A percentile compares a stretch with the other conserved stretches of the same genome.
Conservation (phyloP, 2,113 vertebrate species). For the Ptilorrhoa leucosticta region DNA sequence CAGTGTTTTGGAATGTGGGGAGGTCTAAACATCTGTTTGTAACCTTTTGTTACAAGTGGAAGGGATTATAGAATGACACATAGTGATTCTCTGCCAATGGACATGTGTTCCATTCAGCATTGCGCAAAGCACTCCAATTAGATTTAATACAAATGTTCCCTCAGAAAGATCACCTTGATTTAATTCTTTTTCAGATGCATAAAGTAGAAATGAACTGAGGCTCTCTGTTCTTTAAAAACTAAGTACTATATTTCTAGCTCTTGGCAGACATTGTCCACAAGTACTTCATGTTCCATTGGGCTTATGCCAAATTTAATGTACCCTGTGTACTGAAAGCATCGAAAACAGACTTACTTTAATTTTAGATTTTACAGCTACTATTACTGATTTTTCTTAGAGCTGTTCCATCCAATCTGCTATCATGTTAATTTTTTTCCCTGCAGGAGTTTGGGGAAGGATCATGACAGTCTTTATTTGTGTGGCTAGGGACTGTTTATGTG, state of each 20-base stretch:
- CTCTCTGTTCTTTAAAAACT: constrained; percentile 57
- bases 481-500: not conserved
- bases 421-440: constrained; percentile 20
- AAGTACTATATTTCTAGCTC: constrained; percentile 55
- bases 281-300: constrained; percentile 60
- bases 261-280: constrained; percentile 56
- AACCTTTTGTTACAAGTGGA: constrained; percentile 15
- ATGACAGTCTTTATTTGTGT: not conserved
- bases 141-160: not conserved
- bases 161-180: constrained; percentile 54
- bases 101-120: not conserved
- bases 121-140: not conserved
- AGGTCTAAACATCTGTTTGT: not conserved
- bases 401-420: constrained; percentile 23
- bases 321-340: constrained; percentile 57
- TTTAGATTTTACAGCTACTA: constrained; percentile 55
- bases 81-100: not conserved
- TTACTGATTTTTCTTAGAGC: constrained; percentile 58
- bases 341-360: constrained; percentile 58
- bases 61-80: constrained; percentile 1
- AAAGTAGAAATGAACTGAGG: constrained; percentile 18
- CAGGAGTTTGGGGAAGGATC: not conserved
- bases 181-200: constrained; percentile 10
- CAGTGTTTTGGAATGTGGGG: not conserved
- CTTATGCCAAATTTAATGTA: constrained; percentile 52